These are phyloP conservation scores for Tenebrio molitor DNA, from an alignment of 1,140 invertebrate genomes.

Conservation along the genomic window DNA sequence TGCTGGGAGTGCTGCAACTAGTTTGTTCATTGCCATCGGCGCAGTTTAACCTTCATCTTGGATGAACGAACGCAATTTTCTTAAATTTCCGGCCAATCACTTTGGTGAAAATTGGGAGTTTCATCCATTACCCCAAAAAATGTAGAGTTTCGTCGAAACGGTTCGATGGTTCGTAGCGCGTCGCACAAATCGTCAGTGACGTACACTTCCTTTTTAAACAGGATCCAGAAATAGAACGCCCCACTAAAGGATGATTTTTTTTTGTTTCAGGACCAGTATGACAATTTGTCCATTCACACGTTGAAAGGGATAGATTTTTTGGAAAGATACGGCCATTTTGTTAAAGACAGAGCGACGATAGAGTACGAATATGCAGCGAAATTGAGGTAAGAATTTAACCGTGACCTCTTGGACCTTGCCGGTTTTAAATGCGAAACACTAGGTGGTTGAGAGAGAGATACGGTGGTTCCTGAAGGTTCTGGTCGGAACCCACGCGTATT, in stretches of 20 bases:
- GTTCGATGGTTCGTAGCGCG: not conserved
- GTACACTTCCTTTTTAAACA: not conserved
- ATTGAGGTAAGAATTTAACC: slow-evolving; percentile 80
- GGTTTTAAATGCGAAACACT: too few relatives aligned
- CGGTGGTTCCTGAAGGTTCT: too few relatives aligned
- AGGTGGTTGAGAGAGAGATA: too few relatives aligned
- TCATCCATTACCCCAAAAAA: too few relatives aligned
- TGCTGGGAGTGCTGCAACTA: slow-evolving; percentile 27
- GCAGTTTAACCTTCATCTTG: slow-evolving; percentile 1
- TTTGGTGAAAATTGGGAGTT: too few relatives aligned
- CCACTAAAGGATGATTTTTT: slow-evolving; percentile 60
- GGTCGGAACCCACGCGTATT: not conserved
- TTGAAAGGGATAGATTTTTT: slow-evolving; percentile 98
- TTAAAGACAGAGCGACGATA: slow-evolving; percentile 93
- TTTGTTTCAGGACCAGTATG: slow-evolving; percentile 97
- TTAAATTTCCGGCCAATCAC: slow-evolving; percentile 20
- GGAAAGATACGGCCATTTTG: slow-evolving; percentile 94
- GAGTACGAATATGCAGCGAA: slow-evolving; percentile 97
- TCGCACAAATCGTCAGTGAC: not conserved
- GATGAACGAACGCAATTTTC: slow-evolving; percentile 5
- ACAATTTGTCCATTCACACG: slow-evolving; percentile 94
- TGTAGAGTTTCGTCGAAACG: slow-evolving; percentile 12
- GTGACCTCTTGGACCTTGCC: slow-evolving; percentile 44
- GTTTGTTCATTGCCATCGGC: slow-evolving; percentile 20
- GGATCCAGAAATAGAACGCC: not conserved